Evolutionary conservation across 1,140 invertebrate genomes (phyloP), one percentile per base, ranked within the genome.

Genomic region (Drosophila novamexicana): DNA sequence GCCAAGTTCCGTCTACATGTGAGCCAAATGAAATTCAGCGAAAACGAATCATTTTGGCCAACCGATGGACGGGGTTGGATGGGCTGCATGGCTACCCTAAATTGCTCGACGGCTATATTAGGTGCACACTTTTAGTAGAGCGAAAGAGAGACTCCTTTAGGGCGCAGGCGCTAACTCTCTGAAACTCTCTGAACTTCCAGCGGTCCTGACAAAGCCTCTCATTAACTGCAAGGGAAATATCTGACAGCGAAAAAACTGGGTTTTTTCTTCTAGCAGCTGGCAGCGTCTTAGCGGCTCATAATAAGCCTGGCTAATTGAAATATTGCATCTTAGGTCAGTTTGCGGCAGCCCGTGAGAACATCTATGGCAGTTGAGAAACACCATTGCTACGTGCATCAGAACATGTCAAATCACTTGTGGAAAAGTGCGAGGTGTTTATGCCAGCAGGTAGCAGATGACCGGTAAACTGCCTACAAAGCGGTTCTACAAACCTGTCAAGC

Each of bases 11-110:
- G 29, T 50, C 63, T 67, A 58, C 45, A 72, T 77, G 61, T 79
- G 53, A 69, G 22, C 74, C 81, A 86, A 86, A 76, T 82, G 79
- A 86, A 88, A 88, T 86, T 85, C 79, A 76, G 71, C 75, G 79
- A 88, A 85, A 82, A 85, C 67, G 83, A 76, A 82, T 72, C 75
- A 86, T 78, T 86, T 75, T 81, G 59, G 47, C 68, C 74, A 67
- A 73, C 58, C 36, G 50, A 57, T 45, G 63, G 50, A 39, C 45
- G 37, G 53, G 47, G 49, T 57, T 40, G 44, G 29, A 34, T 36
- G 58, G 29, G 14, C 40, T 58, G 50, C 29, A 16, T 32, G 10
- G 45, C 56, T 61, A 52, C 37, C 47, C 54, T 4, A 59, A 52
- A 58, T 58, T 44, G 37, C 40, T 58, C 56, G 47, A 68, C 64